Conservation (phyloP, 2,888 invertebrate species). For the Lasius platythorax region DNA sequence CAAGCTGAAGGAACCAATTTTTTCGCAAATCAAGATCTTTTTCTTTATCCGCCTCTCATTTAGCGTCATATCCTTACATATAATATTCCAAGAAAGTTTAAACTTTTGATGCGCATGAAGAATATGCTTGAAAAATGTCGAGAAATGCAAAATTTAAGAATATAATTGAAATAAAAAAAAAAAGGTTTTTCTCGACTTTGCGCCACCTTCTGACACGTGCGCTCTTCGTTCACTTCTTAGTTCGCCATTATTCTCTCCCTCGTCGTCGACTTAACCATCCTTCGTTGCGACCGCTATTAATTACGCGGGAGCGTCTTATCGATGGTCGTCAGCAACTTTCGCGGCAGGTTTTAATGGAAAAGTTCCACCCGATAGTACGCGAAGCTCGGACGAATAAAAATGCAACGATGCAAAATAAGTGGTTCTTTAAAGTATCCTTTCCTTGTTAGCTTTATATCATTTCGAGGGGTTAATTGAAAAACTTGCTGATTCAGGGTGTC, state of each 20-base stretch:
- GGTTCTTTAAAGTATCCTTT: slow-evolving; percentile 21
- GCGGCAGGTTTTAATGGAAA: slow-evolving; percentile 57
- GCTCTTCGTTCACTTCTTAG: slow-evolving; percentile 47
- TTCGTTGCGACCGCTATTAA: slow-evolving; percentile 62
- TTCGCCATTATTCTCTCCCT: slow-evolving; percentile 50
- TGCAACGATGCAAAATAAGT: slow-evolving; percentile 58
- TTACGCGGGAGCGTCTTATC: slow-evolving; percentile 65
- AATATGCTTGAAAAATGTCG: neutral
- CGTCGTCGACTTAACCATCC: slow-evolving; percentile 40
- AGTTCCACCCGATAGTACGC: slow-evolving; percentile 43
- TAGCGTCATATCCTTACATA: neutral
- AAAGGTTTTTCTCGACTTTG: neutral
- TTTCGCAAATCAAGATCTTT: slow-evolving; percentile 20
- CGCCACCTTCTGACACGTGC: neutral
- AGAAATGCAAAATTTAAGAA: neutral
- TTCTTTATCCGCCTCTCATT: neutral
- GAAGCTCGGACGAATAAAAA: slow-evolving; percentile 45
- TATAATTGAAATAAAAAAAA: neutral
- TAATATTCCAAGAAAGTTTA: neutral
- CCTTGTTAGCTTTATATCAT: slow-evolving; percentile 58
- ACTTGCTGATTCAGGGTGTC: slow-evolving; percentile 38
- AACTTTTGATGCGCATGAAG: neutral
- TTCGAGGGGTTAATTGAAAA: slow-evolving; percentile 57
- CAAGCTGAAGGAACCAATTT: neutral
- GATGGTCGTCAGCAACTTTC: slow-evolving; percentile 55